These are phyloP conservation scores for Cephus sareptanus DNA, from an alignment of 2,888 invertebrate genomes.

Conservation along the genomic window DNA sequence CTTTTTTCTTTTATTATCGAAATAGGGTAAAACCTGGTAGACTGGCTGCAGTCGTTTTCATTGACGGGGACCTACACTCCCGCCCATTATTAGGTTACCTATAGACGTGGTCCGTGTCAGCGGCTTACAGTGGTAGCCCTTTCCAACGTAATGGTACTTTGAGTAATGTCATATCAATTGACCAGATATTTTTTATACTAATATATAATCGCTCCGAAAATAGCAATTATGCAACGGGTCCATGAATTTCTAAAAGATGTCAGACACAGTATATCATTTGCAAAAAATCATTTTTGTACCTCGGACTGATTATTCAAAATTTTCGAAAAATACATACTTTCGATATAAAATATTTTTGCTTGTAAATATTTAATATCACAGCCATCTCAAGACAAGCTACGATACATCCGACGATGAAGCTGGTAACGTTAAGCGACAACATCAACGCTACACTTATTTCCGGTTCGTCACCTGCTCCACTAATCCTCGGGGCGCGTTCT, in stretches of 20 bases:
- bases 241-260: no score
- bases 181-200: no score
- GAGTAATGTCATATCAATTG: no score
- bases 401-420: not conserved
- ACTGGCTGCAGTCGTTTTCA: conserved; percentile 32
- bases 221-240: no score
- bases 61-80: conserved; percentile 44
- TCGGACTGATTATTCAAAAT: not conserved
- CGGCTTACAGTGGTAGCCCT: not conserved
- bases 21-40: conserved; percentile 47
- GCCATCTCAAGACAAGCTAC: not conserved
- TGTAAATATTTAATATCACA: not conserved
- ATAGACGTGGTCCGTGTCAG: conserved; percentile 20
- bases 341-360: not conserved
- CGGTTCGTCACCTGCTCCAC: conserved; percentile 21
- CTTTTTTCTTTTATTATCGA: conserved; percentile 26
- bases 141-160: no score
- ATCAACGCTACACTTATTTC: conserved; percentile 6
- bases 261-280: no score
- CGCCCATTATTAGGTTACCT: conserved; percentile 44
- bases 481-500: not conserved
- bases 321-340: not conserved
- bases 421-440: not conserved
- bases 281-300: no score
- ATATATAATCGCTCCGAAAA: no score